phyloP scores from a whole-genome alignment of 37 sponge, comb jelly and placozoan species.

The Ephydatia muelleri region DNA sequence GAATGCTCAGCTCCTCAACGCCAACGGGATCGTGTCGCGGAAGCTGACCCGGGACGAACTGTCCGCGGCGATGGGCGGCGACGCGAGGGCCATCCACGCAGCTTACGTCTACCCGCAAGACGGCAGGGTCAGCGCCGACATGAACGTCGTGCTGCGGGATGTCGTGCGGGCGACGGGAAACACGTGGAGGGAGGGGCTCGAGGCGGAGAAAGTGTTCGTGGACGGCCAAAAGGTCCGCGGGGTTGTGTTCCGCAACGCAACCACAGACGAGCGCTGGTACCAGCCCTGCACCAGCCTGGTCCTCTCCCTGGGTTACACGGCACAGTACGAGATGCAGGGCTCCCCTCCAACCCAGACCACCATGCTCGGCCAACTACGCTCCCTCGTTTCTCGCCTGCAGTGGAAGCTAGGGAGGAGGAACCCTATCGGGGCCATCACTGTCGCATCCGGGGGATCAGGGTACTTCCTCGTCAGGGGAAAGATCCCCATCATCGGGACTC shows the following conservation, averaged over 20 bases:
- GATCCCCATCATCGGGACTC: conserved; percentile 23
- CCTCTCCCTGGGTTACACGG: conserved; percentile 22
- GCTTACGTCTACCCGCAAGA: conserved; percentile 23
- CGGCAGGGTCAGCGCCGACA: conserved; percentile 20
- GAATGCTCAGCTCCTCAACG: neutral
- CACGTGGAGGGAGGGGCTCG: conserved; percentile 14
- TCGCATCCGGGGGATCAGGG: conserved; percentile 12
- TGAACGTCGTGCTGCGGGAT: conserved; percentile 9
- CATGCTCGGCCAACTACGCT: neutral
- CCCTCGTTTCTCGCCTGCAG: neutral
- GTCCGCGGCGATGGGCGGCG: neutral
- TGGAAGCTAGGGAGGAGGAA: neutral
- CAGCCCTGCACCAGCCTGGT: conserved; percentile 22
- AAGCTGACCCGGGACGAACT: neutral
- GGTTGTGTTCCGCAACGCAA: neutral
- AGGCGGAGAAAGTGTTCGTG: conserved; percentile 7
- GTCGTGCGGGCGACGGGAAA: conserved; percentile 9
- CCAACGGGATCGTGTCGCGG: conserved; percentile 8
- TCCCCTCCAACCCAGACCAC: neutral
- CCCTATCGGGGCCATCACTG: neutral
- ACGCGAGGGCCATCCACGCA: neutral
- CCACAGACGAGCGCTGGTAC: conserved; percentile 8
- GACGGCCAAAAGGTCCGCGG: conserved; percentile 9
- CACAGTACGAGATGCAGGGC: neutral
- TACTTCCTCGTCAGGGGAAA: conserved; percentile 22